Percentiles rank a stretch among this genome's conserved stretches.
phyloP scores from a whole-genome alignment of 1,140 invertebrate species.

The Drosophila navojoa region DNA sequence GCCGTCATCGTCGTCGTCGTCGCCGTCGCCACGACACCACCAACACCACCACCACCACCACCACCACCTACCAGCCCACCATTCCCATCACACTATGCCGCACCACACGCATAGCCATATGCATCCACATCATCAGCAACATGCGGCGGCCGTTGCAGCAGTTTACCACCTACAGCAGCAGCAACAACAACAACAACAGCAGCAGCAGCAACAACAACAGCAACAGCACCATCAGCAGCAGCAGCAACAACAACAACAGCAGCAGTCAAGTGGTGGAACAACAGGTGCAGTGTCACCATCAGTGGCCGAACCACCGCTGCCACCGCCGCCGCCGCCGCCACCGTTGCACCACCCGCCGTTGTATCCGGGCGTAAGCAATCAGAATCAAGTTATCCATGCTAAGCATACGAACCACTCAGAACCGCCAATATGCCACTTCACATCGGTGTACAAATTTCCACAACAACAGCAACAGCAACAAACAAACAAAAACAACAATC shows the following conservation, averaged over 20 bases:
- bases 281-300: slow-evolving; percentile 40
- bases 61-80: slow-evolving; percentile 43
- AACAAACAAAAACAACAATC: slow-evolving; percentile 2
- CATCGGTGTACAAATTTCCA: slow-evolving; percentile 18
- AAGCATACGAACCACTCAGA: slow-evolving; percentile 40
- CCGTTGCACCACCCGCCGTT: slow-evolving; percentile 74
- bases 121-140: slow-evolving; percentile 63
- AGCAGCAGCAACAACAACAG: slow-evolving; percentile 47
- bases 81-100: slow-evolving; percentile 69
- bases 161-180: slow-evolving; percentile 66
- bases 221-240: slow-evolving; percentile 42
- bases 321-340: slow-evolving; percentile 43
- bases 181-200: slow-evolving; percentile 41
- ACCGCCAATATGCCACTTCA: slow-evolving; percentile 28
- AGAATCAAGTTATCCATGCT: slow-evolving; percentile 47
- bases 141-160: slow-evolving; percentile 67
- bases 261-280: slow-evolving; percentile 35
- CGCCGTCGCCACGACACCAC: slow-evolving; percentile 34
- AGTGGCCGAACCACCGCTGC: slow-evolving; percentile 21
- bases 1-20: slow-evolving; percentile 29
- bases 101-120: slow-evolving; percentile 57
- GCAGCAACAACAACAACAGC: slow-evolving; percentile 47
- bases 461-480: slow-evolving; percentile 1
- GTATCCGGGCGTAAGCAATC: slow-evolving; percentile 80
- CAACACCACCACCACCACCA: slow-evolving; percentile 32